Evolutionary conservation across 2,797 vertebrate species (phyloP), one percentile per base, ranked within the genome.

Genomic region (Danio tinwini): DNA sequence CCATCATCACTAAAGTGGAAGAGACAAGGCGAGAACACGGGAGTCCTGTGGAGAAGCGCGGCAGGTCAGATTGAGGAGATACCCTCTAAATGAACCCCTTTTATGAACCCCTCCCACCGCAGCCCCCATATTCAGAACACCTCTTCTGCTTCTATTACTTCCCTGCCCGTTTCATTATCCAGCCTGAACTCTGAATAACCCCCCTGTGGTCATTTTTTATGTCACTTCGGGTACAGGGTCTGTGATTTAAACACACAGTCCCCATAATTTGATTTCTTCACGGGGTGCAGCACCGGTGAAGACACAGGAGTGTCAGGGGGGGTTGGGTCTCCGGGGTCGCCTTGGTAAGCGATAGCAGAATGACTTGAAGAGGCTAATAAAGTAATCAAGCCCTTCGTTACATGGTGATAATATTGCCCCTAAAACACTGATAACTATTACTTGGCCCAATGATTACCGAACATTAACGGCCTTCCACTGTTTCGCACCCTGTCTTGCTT

Each of bases 201-300:
- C 93, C 91, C 88, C 89, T 86, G 82, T 44, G 92, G 92, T 93
- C 92, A 94, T 95, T 93, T 93, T 93, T 94, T 94, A 94, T 94
- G 94, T 95, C 94, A 94, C 90, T 89, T 84, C 86, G 91, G 91
- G 92, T 92, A 87, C 81, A 87, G 92, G 91, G 89, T 74, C 82
- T 74, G 88, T 95, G 94, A 95, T 95, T 95, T 95, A 95, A 93
- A 90, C 90, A 90, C 89, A 91, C 90, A 89, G 91, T 92, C 90
- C 88, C 92, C 93, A 92, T 95, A 94, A 94, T 95, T 94, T 94
- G 93, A 95, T 94, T 94, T 94, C 92, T 92, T 93, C 91, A 90
- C 88, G 74, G 86, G 85, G 80, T 88, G 86, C 83, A 74, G 74
- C 62, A 64, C 58, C 14, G 76, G 80, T 78, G 86, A 84, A 85